Base-by-base conservation (phyloP, 2,113 vertebrate species). In the Hiodon alosoides region DNA sequence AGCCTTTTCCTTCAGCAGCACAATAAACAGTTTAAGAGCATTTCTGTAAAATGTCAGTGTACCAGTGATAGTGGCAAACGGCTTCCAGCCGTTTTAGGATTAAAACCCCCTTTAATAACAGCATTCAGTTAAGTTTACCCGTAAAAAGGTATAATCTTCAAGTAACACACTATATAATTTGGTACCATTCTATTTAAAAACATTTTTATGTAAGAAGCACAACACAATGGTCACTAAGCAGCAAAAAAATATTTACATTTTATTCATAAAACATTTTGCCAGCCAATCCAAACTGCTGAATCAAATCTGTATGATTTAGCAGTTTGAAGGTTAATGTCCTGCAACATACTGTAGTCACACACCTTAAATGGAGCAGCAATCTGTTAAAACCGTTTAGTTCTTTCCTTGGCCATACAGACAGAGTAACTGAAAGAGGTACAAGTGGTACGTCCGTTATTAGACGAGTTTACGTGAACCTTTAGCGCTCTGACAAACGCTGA, bases 281-380 rank as follows among this genome's bases (percentile, higher is more conserved):
- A n/a, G n/a, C n/a, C n/a, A n/a, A n/a, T n/a, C n/a, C n/a, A n/a
- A n/a, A n/a, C n/a, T n/a, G n/a, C n/a, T n/a, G n/a, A n/a, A n/a
- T n/a, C n/a, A 57, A 57, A 11, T 57, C 6, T 57, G 46, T 16
- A 52, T n/a, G 52, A 68, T 7, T 51, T 4, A 67, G 66, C 16
- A 16, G 48, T 51, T 68, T 68, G 80, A 79, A 85, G 85, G 86
- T 87, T 89, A 79, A 84, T 81, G 75, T 76, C 81, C 76, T 67
- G 73, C 75, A 83, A 72, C 70, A 75, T 76, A 67, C 69, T 59
- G 17, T 5, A 17, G 76, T 72, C 76, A 77, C 71, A 76, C 81
- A 83, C 83, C 78, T 77, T 72, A 72, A 74, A 77, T 69, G 69
- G 81, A 76, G 77, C 80, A 61, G 74, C 84, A 82, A 59, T 80